Conservation (phyloP, 2,888 invertebrate genomes). For the Latrodectus hesperus region DNA sequence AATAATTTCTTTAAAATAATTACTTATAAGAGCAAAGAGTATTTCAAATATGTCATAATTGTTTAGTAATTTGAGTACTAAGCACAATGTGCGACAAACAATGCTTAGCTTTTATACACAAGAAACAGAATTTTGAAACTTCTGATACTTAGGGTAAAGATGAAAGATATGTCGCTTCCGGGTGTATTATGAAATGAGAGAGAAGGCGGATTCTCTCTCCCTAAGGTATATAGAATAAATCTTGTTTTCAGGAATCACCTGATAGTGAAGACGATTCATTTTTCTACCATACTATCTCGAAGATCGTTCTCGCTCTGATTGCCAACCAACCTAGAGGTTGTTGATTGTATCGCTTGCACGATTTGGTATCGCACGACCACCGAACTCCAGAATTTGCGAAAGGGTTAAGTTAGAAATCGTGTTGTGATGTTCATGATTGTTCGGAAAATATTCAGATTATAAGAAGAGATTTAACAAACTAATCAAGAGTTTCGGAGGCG, state of each 20-base stretch:
- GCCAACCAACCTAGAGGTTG: slow-evolving; percentile 27
- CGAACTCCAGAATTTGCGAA: slow-evolving; percentile 26
- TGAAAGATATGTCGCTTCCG: background rate
- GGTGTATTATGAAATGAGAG: background rate
- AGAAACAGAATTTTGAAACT: too few species aligned
- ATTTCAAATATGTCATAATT: too few species aligned
- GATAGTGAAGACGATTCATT: slow-evolving; percentile 10
- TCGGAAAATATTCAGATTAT: slow-evolving; percentile 21
- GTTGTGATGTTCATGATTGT: slow-evolving; percentile 34
- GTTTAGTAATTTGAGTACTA: too few species aligned
- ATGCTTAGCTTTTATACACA: too few species aligned
- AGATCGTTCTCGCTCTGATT: background rate
- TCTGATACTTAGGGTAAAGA: background rate
- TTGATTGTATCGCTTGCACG: slow-evolving; percentile 47
- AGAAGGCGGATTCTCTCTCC: background rate
- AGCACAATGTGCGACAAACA: too few species aligned
- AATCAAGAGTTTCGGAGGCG: slow-evolving; percentile 15
- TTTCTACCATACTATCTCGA: slow-evolving; percentile 5
- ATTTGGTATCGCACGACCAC: slow-evolving; percentile 63
- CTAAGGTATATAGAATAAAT: background rate
- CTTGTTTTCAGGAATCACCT: slow-evolving; percentile 3
- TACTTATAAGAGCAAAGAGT: too few species aligned
- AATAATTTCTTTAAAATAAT: too few species aligned
- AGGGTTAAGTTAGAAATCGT: slow-evolving; percentile 51
- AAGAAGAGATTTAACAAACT: slow-evolving; percentile 39